Evolutionary conservation across 1,140 invertebrate genomes (phyloP).

Genomic region (Hesperophylax magnus): DNA sequence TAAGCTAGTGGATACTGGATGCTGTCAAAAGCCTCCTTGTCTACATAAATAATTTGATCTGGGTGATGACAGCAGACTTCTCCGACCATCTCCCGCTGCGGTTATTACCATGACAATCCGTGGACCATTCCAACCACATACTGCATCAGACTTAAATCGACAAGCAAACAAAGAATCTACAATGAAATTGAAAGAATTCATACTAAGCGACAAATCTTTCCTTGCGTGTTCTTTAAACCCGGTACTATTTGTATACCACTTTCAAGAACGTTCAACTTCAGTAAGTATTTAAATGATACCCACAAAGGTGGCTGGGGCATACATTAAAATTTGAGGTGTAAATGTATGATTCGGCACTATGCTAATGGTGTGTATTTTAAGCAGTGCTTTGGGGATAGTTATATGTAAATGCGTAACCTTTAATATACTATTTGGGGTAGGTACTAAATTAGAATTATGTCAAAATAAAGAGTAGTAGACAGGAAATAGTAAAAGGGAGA

Average conservation of each 20-base stretch:
- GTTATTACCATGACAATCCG: slow-evolving; percentile 54
- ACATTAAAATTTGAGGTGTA: not conserved
- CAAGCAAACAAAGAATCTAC: not conserved
- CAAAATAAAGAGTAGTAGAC: not conserved
- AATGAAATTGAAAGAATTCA: not conserved
- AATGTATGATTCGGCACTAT: slow-evolving; percentile 3
- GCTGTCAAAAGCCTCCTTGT: slow-evolving; percentile 46
- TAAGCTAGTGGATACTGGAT: slow-evolving; percentile 38
- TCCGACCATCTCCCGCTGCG: slow-evolving; percentile 48
- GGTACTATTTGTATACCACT: not conserved
- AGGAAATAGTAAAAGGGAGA: not conserved
- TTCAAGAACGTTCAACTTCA: not conserved
- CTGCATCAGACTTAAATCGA: not conserved
- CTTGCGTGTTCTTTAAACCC: not conserved
- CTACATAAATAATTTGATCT: slow-evolving; percentile 49
- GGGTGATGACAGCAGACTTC: slow-evolving; percentile 55
- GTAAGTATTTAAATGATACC: not conserved
- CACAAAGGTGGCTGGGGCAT: not conserved
- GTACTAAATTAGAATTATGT: not conserved
- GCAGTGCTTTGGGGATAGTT: not conserved
- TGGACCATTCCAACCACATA: slow-evolving; percentile 11
- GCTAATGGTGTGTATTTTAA: slow-evolving; percentile 9
- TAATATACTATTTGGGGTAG: not conserved
- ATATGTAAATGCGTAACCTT: not conserved
- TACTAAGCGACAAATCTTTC: not conserved